Evolutionary conservation across 2,113 vertebrate species (phyloP), one percentile per base, ranked within the genome.

Genomic region (Miniopterus natalensis): DNA sequence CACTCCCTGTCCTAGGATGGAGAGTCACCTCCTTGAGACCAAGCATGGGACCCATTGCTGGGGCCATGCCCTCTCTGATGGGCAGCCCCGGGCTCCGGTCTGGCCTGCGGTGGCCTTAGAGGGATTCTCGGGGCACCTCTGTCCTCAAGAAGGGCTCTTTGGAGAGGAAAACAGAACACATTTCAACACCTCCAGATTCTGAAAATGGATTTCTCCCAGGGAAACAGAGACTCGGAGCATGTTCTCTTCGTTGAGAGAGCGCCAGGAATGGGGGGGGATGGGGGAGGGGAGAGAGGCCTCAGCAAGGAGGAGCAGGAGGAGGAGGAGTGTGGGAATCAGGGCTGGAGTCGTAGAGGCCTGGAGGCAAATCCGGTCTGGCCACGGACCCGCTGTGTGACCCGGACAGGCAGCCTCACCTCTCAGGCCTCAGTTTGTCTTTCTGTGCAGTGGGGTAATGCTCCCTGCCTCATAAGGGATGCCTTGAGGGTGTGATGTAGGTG

Each of bases 131-230:
- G 90, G 90, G 86, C 88, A 97, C 88, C 96, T 95, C 87, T 97
- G 97, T 98, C 97, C 96, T 96, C 96, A 96, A 89, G 92, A 94
- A 95, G 97, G 97, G 91, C 94, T 96, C 96, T 96, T 91, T 71
- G 94, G 92, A 95, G 92, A 96, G 97, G 95, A 95, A 92, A 95
- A 95, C 95, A 95, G 96, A 97, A 96, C 96, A 96, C 95, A 96
- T 97, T 96, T 97, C 92, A 92, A 98, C 97, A 97, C 97, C 97
- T 98, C 97, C 97, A 95, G 95, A 98, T 97, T 97, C 97, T 98
- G 97, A 97, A 97, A 97, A 98, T 97, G 97, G 97, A 97, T 97
- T 95, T 97, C 97, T 98, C 97, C 97, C 97, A 96, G 97, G 97
- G 97, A 98, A 94, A 97, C 96, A 96, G 95, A 97, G 97, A 95